Evolutionary conservation across 2,888 invertebrate species (phyloP).

Genomic region (Troilus luridus): DNA sequence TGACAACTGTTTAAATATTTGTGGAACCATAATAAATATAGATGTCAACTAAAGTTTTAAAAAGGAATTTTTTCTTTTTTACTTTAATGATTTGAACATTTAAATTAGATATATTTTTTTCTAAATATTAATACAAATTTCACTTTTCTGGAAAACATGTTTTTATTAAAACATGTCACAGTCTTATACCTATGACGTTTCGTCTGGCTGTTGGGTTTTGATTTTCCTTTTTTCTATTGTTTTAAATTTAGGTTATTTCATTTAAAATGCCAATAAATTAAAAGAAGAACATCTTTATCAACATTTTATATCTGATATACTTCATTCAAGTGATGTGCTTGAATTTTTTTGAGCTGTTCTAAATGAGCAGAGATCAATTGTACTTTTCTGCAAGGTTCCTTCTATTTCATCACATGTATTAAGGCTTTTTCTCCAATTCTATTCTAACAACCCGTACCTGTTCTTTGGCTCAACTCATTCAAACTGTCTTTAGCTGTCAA

Average conservation of each 20-base stretch:
- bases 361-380: neutral
- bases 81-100: neutral
- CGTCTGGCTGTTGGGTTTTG: too few species aligned
- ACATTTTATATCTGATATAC: too few species aligned
- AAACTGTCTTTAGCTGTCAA: too few species aligned
- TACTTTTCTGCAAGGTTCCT: neutral
- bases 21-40: neutral
- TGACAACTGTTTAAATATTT: conserved; percentile 28
- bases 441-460: too few species aligned
- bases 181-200: too few species aligned
- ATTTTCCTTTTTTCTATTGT: too few species aligned
- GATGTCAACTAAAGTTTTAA: too few species aligned
- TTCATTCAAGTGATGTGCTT: too few species aligned
- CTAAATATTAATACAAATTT: neutral
- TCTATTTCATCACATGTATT: neutral
- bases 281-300: too few species aligned
- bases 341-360: neutral
- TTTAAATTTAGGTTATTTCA: too few species aligned
- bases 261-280: too few species aligned
- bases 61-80: neutral
- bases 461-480: too few species aligned
- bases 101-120: neutral
- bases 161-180: neutral
- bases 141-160: neutral
- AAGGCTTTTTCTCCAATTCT: neutral